Conservation (phyloP, 2,888 invertebrate species). For the Drosophila colorata region DNA sequence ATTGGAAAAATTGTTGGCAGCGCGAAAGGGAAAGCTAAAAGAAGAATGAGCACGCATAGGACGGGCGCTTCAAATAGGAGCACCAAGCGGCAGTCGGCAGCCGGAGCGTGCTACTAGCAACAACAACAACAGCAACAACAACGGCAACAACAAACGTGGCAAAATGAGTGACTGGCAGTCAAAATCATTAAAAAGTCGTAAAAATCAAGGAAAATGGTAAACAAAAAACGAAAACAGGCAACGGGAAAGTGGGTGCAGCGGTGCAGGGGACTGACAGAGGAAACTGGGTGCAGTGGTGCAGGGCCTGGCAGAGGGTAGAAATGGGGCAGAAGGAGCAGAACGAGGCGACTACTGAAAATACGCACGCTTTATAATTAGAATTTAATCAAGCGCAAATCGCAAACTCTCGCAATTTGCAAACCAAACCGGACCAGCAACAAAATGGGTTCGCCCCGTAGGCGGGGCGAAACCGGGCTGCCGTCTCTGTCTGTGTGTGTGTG, state of each 20-base stretch:
- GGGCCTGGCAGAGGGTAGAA: neutral
- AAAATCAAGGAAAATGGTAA: slow-evolving; percentile 77
- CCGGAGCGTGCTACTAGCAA: slow-evolving; percentile 8
- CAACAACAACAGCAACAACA: slow-evolving; percentile 16
- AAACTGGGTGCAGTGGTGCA: slow-evolving; percentile 13
- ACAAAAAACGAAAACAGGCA: slow-evolving; percentile 44
- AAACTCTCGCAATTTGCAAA: slow-evolving; percentile 65
- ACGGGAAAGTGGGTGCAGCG: slow-evolving; percentile 16
- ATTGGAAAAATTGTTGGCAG: slow-evolving; percentile 62
- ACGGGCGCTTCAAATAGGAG: slow-evolving; percentile 14
- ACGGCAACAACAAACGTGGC: slow-evolving; percentile 54
- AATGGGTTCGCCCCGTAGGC: slow-evolving; percentile 35
- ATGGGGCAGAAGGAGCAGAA: slow-evolving; percentile 6
- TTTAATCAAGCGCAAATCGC: slow-evolving; percentile 82
- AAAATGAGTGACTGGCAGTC: slow-evolving; percentile 81
- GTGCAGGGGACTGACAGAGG: neutral
- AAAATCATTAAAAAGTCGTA: slow-evolving; percentile 82
- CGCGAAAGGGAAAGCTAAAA: slow-evolving; percentile 41
- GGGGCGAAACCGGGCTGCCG: neutral
- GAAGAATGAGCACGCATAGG: slow-evolving; percentile 10
- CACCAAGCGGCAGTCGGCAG: neutral
- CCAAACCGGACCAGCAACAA: slow-evolving; percentile 17
- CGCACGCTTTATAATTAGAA: slow-evolving; percentile 81
- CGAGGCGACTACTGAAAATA: slow-evolving; percentile 57
- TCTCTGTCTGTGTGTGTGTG: slow-evolving; percentile 23